A percentile compares a stretch with the other conserved stretches of the same genome.
phyloP scores from a whole-genome alignment of 37 sponge, comb jelly and placozoan genomes.

The Axinella damicornis region DNA sequence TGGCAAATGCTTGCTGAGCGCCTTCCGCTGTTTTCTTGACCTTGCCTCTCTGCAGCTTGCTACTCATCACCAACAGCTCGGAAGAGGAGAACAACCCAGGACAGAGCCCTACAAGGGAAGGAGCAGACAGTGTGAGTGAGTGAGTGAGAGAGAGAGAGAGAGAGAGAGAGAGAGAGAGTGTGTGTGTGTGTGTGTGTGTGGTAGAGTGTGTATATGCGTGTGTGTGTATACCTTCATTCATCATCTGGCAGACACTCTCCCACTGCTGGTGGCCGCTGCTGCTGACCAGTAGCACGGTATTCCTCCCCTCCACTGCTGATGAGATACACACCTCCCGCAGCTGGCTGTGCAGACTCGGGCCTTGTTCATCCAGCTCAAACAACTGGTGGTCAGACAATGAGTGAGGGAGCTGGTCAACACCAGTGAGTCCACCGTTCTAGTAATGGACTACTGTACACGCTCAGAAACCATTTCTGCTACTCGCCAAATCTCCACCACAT shows the following conservation, averaged over 20 bases:
- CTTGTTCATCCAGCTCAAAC: neutral
- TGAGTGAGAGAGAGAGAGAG: neutral
- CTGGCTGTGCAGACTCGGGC: neutral
- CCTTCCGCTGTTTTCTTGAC: slow-evolving; percentile 39
- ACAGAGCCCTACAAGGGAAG: slow-evolving; percentile 55
- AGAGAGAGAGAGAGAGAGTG: neutral
- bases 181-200: no score
- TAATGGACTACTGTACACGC: no score
- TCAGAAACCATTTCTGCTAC: no score
- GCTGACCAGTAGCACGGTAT: slow-evolving; percentile 48
- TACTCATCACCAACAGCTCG: slow-evolving; percentile 68
- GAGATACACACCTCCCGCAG: slow-evolving; percentile 58
- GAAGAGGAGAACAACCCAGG: slow-evolving; percentile 58
- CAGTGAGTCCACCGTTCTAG: no score
- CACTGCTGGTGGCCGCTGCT: slow-evolving; percentile 39
- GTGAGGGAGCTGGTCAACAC: no score
- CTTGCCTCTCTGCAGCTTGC: slow-evolving; percentile 27
- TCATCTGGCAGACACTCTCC: slow-evolving; percentile 54
- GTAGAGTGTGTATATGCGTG: no score
- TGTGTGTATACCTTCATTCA: slow-evolving; percentile 68
- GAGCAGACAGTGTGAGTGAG: neutral
- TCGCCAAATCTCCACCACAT: no score
- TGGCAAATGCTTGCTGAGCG: slow-evolving; percentile 48
- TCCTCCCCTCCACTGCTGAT: slow-evolving; percentile 45
- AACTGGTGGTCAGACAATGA: neutral